Conservation (phyloP, 2,797 vertebrate species). For the Serranus cabrilla region DNA sequence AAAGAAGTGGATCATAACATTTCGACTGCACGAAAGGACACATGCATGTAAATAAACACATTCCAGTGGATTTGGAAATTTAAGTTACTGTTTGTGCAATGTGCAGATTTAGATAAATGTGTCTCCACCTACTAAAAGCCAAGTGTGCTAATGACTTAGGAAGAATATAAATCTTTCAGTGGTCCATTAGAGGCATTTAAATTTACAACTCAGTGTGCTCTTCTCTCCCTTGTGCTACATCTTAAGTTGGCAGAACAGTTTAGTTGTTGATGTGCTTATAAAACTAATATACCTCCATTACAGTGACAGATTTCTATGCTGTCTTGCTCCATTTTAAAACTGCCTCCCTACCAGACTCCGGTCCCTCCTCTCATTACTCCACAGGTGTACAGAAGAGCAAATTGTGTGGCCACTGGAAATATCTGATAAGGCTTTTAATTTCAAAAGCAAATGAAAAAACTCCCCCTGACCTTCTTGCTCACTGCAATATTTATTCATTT, state of each 20-base stretch:
- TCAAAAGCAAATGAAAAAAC: not conserved
- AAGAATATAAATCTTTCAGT: conserved; percentile 16
- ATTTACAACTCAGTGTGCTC: conserved; percentile 1
- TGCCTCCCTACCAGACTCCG: not conserved
- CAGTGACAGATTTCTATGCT: not conserved
- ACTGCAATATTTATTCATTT: not conserved
- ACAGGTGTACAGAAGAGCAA: not conserved
- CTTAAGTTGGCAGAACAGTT: not conserved
- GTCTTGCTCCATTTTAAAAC: conserved; percentile 5
- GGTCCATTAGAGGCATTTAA: conserved; percentile 14
- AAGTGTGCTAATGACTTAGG: not conserved
- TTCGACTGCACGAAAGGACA: not conserved
- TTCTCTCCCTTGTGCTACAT: not conserved
- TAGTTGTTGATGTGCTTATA: conserved; percentile 10
- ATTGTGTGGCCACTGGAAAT: not conserved
- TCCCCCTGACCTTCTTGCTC: not conserved
- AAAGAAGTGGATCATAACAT: not conserved
- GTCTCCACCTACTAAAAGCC: not conserved
- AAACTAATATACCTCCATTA: conserved; percentile 5
- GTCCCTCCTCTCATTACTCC: not conserved
- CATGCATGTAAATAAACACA: not conserved
- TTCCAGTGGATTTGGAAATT: not conserved
- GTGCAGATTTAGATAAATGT: not conserved
- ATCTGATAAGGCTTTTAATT: not conserved
- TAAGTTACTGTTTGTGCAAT: not conserved